phyloP scores from a whole-genome alignment of 2,113 vertebrate genomes.

The Monarcha castaneiventris region DNA sequence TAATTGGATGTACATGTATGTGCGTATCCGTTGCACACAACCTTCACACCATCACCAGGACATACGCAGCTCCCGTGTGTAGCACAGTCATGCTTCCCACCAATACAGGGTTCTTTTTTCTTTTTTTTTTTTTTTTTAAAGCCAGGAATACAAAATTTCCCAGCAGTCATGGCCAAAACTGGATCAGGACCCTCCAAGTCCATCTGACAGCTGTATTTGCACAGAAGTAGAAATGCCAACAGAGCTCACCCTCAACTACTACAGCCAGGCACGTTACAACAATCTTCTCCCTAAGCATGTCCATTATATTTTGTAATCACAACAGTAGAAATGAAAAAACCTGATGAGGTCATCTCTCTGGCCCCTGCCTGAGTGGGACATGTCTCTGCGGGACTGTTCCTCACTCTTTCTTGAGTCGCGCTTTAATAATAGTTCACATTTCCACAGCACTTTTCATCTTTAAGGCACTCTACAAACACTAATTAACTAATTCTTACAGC shows the following conservation, averaged over 20 bases:
- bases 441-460: slow-evolving; percentile 1
- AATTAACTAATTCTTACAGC: not conserved
- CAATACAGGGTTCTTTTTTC: not conserved
- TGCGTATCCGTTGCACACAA: not conserved
- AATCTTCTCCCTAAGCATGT: not conserved
- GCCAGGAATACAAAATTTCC: not conserved
- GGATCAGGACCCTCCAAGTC: not conserved
- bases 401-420: not conserved
- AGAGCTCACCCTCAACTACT: not conserved
- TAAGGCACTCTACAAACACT: not conserved
- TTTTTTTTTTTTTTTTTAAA: not conserved
- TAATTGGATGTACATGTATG: not conserved
- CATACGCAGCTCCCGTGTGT: not conserved
- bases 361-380: not conserved
- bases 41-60: not conserved
- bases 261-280: not conserved
- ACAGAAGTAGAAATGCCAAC: not conserved
- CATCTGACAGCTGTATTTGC: not conserved
- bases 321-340: not conserved
- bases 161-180: not conserved
- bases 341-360: not conserved
- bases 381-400: not conserved
- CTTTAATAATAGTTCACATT: slow-evolving; percentile 27
- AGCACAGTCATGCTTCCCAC: not conserved
- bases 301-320: slow-evolving; percentile 12